Evolutionary conservation across 2,113 vertebrate species (phyloP), one percentile per base, ranked within the genome.

Genomic region (Gopherus evgoodei): DNA sequence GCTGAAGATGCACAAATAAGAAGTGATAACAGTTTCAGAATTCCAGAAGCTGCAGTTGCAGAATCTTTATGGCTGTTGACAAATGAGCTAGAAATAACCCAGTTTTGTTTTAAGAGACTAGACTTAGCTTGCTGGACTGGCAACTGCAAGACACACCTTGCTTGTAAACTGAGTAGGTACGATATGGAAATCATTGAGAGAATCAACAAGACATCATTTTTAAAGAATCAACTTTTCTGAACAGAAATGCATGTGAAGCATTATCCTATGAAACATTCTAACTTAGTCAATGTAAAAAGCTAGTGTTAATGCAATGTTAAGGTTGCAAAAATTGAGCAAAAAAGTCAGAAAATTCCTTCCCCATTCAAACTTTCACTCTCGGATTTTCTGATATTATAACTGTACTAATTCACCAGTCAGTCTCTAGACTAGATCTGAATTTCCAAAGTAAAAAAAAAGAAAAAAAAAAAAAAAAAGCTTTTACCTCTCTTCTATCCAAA

Each of bases 81-180:
- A 22, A 80, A 80, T 44, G 42, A 96, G 59, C 16, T 80, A 87
- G 50, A 95, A 90, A 95, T 88, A 89, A 93, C 84, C 29, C 56
- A 82, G 84, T 6, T 35, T 2, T 1, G 86, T 53, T 90, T 93
- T 83, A 89, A 88, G 21, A 90, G 56, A 57, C 54, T 76, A 2
- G 10, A 80, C 80, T 91, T 94, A 8, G 82, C 89, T 87, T 94
- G 62, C 90, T 88, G 4, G 62, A 86, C 86, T 82, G 14, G 59
- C 69, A 94, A 42, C 50, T 27, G 25, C 56, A 93, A 59, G 49
- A 86, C 5, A 84, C 82, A 53, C 89, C 88, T 88, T 90, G 25
- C 72, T 95, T 75, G 96, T 95, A 85, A 94, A 87, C 44, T 90
- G 50, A 97, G 87, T 16, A 90, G 16, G 93, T 44, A 56, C 81